Evolutionary conservation across 2,888 invertebrate species (phyloP), one percentile per base, ranked within the genome.

Genomic region (Drepana falcataria): DNA sequence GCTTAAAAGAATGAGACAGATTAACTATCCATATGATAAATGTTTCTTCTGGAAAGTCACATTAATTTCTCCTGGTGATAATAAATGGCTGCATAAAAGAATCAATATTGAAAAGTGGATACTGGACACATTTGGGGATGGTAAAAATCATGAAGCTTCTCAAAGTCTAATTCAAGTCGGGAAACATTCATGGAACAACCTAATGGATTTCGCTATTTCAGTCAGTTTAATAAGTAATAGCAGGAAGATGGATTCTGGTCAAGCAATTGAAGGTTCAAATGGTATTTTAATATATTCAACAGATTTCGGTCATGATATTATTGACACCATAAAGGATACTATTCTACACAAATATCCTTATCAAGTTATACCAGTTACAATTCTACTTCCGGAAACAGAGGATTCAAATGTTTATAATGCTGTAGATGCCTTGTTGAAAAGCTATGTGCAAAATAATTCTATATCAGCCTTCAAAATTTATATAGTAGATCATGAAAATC

Each of bases 11-110:
- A 92, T 79, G 90, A 91, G 81, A 79, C 91, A 82, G 83, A 92
- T 84, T 51, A 81, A 66, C 67, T 89, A 83, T 73, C 85, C 76
- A 62, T 75, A 89, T 70, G 74, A 86, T 67, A 82, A 85, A 77
- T 81, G 82, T 68, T 77, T 86, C 75, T 75, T 90, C 75, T 95
- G 94, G 94, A 95, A 95, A 81, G 75, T 94, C 41, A 89, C 92
- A 3, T 73, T 94, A 52, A 92, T 93, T 4, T 86, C 93, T 55
- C 93, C 94, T 1, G 86, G 91, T 60, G 65, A 84, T 51, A 73
- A 75, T 35, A 87, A 91, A 69, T 88, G 89, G 77, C 62, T 89
- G 21, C 69, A 83, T 57, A 81, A 75, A 56, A 85, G 87, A 58
- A 79, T 92, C 64, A 79, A 92, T 59, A 69, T 92, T 52, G 84